A percentile compares a stretch with the other conserved stretches of the same genome.
Evolutionary conservation across 2,888 invertebrate species (phyloP).

Genomic region (Mesoligia furuncula): DNA sequence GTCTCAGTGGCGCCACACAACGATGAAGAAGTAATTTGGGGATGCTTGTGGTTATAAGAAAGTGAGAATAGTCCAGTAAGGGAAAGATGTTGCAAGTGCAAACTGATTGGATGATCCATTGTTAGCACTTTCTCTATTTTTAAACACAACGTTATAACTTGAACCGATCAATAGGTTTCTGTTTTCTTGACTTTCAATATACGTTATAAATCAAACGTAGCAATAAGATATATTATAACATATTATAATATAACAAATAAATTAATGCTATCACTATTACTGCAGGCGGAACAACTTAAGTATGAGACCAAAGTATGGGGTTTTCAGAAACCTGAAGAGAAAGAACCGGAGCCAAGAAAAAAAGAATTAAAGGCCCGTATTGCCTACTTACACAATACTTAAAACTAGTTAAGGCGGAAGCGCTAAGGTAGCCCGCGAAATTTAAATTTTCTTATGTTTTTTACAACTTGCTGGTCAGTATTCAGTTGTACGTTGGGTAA

Average conservation of each 20-base stretch:
- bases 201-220: not conserved
- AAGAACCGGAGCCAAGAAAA: constrained; percentile 57
- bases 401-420: not conserved
- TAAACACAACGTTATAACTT: not conserved
- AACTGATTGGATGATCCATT: not conserved
- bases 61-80: not conserved
- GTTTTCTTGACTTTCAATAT: not conserved
- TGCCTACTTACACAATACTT: constrained; percentile 15
- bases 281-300: constrained; percentile 73
- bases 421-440: no score
- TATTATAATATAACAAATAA: not conserved
- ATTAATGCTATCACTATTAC: constrained; percentile 37
- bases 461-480: no score
- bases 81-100: not conserved
- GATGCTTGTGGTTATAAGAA: not conserved
- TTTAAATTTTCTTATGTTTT: no score
- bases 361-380: constrained; percentile 27
- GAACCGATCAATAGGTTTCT: not conserved
- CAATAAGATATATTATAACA: not conserved
- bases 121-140: not conserved
- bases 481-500: no score
- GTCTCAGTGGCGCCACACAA: not conserved
- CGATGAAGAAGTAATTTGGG: no score
- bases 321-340: constrained; percentile 51
- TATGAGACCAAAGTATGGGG: constrained; percentile 69